phyloP scores from a whole-genome alignment of 2,797 vertebrate genomes.

The Gallinago solitaria region DNA sequence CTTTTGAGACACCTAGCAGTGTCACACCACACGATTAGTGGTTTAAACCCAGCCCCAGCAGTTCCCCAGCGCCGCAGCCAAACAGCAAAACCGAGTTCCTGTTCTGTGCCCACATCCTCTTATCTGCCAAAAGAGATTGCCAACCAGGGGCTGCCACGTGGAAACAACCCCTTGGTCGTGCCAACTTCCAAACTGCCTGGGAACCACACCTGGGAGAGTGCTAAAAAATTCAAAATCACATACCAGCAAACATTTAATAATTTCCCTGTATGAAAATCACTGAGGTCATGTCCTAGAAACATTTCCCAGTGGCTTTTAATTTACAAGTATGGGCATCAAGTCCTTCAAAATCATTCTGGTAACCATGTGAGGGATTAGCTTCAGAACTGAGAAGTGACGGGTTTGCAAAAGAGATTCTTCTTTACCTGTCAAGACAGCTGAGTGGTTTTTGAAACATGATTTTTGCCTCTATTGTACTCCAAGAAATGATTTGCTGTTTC shows the following conservation, averaged over 20 bases:
- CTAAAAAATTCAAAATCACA: not conserved
- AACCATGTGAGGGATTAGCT: not conserved
- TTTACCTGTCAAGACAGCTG: not conserved
- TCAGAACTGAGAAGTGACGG: not conserved
- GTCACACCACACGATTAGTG: not conserved
- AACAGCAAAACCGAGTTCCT: not conserved
- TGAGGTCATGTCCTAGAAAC: not conserved
- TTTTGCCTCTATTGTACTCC: conserved; percentile 6
- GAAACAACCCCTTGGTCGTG: not conserved
- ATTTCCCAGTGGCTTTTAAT: not conserved
- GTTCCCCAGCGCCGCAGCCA: fast-evolving
- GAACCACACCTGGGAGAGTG: not conserved
- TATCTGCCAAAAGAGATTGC: not conserved
- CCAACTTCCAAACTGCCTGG: not conserved
- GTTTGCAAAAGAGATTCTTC: not conserved
- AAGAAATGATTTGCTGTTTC: conserved; percentile 37
- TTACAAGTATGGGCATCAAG: not conserved
- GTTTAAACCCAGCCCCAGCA: not conserved
- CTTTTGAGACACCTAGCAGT: not conserved
- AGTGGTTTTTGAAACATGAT: not conserved
- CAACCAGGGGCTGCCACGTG: fast-evolving
- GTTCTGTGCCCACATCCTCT: not conserved
- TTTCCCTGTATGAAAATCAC: not conserved
- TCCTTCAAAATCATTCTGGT: not conserved
- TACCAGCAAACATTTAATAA: not conserved